These are phyloP conservation scores for Bilobella aurantiaca DNA, from an alignment of 1,140 invertebrate species.

Conservation along the genomic window DNA sequence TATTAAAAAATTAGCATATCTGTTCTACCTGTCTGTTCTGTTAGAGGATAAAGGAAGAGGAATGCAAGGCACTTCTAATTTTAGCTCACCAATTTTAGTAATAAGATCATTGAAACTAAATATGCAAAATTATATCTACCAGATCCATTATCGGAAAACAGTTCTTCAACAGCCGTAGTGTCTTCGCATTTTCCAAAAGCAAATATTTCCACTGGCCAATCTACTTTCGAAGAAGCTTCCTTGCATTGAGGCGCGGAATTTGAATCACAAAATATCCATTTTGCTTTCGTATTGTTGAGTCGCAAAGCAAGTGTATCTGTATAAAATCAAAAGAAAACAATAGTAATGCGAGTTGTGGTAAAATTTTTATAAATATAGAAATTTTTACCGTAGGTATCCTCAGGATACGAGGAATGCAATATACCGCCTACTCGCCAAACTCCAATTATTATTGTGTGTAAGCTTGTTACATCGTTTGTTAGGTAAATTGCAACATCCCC, in stretches of 20 bases:
- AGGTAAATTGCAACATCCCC: slow-evolving; percentile 32
- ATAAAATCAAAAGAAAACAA: neutral
- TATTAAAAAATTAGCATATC: too few species aligned
- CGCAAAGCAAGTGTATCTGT: slow-evolving; percentile 21
- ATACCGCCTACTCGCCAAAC: slow-evolving; percentile 30
- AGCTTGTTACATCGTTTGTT: slow-evolving; percentile 28
- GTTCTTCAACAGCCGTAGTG: slow-evolving; percentile 18
- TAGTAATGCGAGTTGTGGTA: too few species aligned
- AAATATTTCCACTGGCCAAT: slow-evolving; percentile 29
- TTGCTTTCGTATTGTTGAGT: slow-evolving; percentile 21
- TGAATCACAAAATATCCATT: slow-evolving; percentile 30
- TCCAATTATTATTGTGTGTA: slow-evolving; percentile 26
- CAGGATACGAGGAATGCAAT: slow-evolving; percentile 31
- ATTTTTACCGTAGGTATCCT: slow-evolving; percentile 28
- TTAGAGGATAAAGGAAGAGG: too few species aligned
- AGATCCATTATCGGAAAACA: slow-evolving; percentile 27
- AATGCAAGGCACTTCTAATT: too few species aligned
- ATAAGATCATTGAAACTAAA: too few species aligned
- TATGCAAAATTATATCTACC: too few species aligned
- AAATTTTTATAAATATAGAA: neutral
- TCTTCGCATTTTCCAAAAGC: slow-evolving; percentile 22
- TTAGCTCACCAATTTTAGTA: too few species aligned
- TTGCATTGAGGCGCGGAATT: slow-evolving; percentile 12
- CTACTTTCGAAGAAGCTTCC: slow-evolving; percentile 8
- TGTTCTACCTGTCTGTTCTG: too few species aligned